A percentile compares a stretch with the other conserved stretches of the same genome.
Evolutionary conservation across 1,140 invertebrate genomes (phyloP).

Genomic region (Drosophila punjabiensis): DNA sequence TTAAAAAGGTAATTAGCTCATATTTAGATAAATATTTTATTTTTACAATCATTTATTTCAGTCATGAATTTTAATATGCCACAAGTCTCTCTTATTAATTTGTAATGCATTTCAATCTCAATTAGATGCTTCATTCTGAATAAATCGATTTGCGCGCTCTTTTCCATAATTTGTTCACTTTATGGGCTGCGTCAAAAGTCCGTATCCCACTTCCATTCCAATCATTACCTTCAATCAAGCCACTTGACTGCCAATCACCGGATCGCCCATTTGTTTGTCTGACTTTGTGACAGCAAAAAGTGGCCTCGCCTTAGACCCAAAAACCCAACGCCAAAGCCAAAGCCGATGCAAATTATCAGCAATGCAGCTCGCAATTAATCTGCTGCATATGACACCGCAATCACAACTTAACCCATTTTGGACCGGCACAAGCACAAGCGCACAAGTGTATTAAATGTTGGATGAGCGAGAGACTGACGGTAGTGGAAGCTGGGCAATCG

Average conservation of each 20-base stretch:
- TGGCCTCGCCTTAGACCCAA: neutral
- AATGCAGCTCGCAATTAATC: conserved; percentile 80
- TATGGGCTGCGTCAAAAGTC: conserved; percentile 46
- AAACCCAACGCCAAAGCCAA: conserved; percentile 7
- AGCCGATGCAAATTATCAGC: conserved; percentile 72
- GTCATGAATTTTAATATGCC: neutral
- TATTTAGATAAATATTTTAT: neutral
- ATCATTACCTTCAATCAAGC: conserved; percentile 42
- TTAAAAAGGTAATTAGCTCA: neutral
- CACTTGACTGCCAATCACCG: conserved; percentile 63
- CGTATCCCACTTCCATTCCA: conserved; percentile 12
- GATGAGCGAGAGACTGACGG: conserved; percentile 3
- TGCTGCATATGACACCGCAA: conserved; percentile 79
- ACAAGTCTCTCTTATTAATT: neutral
- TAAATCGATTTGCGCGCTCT: conserved; percentile 5
- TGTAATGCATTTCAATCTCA: neutral
- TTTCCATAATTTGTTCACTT: conserved; percentile 30
- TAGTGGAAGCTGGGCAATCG: conserved; percentile 24
- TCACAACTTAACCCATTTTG: conserved; percentile 76
- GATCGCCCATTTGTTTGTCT: conserved; percentile 62
- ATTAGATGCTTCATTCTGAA: conserved; percentile 3
- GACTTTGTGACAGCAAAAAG: conserved; percentile 49
- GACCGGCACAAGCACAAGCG: conserved; percentile 26
- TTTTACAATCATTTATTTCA: neutral
- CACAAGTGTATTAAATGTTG: conserved; percentile 34